Conservation (phyloP, 2,888 invertebrate species). For the Troglohyphantes excavatus region DNA sequence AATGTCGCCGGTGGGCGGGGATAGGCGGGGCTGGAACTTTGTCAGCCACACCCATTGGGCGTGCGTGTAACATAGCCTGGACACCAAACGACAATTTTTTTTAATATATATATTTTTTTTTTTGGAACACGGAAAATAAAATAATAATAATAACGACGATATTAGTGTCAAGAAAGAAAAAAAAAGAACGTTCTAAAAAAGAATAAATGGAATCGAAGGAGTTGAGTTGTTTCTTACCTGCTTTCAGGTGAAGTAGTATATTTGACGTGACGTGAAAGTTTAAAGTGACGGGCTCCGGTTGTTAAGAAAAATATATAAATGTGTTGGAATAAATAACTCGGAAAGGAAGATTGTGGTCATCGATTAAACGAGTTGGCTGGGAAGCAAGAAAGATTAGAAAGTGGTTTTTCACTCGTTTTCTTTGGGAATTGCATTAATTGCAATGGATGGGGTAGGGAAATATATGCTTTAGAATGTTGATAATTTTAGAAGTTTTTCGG, state of each 20-base stretch:
- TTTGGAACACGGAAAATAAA: slow-evolving; percentile 24
- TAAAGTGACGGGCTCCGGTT: neutral
- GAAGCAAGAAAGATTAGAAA: neutral
- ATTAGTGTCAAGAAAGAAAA: neutral
- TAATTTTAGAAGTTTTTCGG: no score
- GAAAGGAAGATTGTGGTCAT: neutral
- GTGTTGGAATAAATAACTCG: slow-evolving; percentile 21
- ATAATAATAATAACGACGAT: slow-evolving; percentile 17
- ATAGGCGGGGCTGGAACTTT: slow-evolving; percentile 66
- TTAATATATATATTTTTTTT: no score
- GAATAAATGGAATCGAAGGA: slow-evolving; percentile 27
- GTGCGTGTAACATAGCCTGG: slow-evolving; percentile 54
- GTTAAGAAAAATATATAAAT: slow-evolving; percentile 31
- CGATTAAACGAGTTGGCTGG: neutral
- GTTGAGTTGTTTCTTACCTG: slow-evolving; percentile 54
- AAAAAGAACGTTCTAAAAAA: slow-evolving; percentile 15
- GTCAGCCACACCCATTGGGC: slow-evolving; percentile 72
- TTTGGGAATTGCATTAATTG: neutral
- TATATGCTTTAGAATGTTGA: no score
- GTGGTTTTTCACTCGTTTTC: neutral
- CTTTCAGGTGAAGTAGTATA: neutral
- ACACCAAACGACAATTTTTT: slow-evolving; percentile 65
- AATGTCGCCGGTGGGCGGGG: slow-evolving; percentile 65
- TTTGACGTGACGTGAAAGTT: slow-evolving; percentile 48
- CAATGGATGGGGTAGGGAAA: no score